Percentiles rank a stretch among this genome's conserved stretches.
Evolutionary conservation across 2,888 invertebrate species (phyloP).

Genomic region (Falcaria lacertinaria): DNA sequence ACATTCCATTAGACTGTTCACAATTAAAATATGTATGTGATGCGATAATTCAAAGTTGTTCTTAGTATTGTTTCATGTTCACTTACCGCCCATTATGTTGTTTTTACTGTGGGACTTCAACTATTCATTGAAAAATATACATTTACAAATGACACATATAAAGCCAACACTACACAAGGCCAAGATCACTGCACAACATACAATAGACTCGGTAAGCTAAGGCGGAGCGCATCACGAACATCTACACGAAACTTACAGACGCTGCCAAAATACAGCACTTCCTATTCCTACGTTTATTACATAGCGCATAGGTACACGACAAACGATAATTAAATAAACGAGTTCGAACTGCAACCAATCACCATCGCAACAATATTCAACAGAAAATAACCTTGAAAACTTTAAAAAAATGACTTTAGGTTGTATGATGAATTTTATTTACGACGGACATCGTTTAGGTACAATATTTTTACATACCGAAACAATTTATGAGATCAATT

Average conservation of each 20-base stretch:
- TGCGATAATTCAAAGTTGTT: slow-evolving; percentile 17
- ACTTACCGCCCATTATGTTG: slow-evolving; percentile 66
- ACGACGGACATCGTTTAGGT: slow-evolving; percentile 26
- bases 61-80: slow-evolving; percentile 15
- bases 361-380: slow-evolving; percentile 38
- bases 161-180: slow-evolving; percentile 53
- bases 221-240: slow-evolving; percentile 7
- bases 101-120: slow-evolving; percentile 42
- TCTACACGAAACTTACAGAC: slow-evolving; percentile 22
- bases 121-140: slow-evolving; percentile 43
- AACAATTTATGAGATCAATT: slow-evolving; percentile 23
- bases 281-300: no score
- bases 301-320: slow-evolving; percentile 30
- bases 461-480: slow-evolving; percentile 47
- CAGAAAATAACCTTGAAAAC: slow-evolving; percentile 63
- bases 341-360: slow-evolving; percentile 55
- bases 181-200: slow-evolving; percentile 43
- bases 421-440: slow-evolving; percentile 7
- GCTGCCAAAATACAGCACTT: slow-evolving; percentile 43
- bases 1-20: background rate
- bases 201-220: slow-evolving; percentile 10
- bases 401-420: slow-evolving; percentile 46
- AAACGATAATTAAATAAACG: slow-evolving; percentile 62
- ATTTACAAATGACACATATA: slow-evolving; percentile 28
- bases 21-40: slow-evolving; percentile 4